Base-by-base conservation (phyloP, 35 echinoderm and acorn worm genomes). In the Diadema setosum region DNA sequence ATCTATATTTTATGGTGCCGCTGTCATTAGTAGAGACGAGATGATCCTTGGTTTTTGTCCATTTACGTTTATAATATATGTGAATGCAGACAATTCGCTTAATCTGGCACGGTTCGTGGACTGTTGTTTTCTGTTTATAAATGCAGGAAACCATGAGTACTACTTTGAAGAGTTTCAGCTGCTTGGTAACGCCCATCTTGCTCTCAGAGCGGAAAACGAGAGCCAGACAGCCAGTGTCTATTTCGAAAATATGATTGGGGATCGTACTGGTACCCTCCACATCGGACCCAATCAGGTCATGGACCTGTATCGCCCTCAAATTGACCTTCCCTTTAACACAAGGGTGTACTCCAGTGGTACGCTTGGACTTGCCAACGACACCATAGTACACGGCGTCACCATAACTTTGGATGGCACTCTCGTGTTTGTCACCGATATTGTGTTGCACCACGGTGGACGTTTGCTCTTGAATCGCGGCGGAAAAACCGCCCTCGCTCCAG, bases 161-260 rank as follows among this genome's bases (percentile, higher is more conserved):
- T 85, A 96, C 45, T 96, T 96, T 92, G 94, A 96, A 34, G 94
- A 96, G 59, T 49, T 96, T 37, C 94, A 96, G 43, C 91, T 96
- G 24, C 91, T 92, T 45, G 94, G 94, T 25, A 87, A 50, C 36
- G 94, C 94, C 25, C 94, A 96, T 80, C 81, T 96, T 9, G 94
- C 94, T 0, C 82, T 91, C 11, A 42, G 88, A 17, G 87, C 90
- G 18, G 86, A 96, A 30, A 84, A 89, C 9, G 41, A 46, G 36
- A 55, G 89, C 67, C 55, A 69, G 1, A 78, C 83, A 15, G 94
- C 94, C 15, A 84, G 84, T 27, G 55, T 96, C 43, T 96, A 84
- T 90, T 96, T 96, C 58, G 80, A 96, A 52, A 92, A 96, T 46
- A 96, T 96, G 94, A 96, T 96, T 74, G 94, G 94, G 24, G 94